Evolutionary conservation across 2,888 invertebrate genomes (phyloP), one percentile per base, ranked within the genome.

Genomic region (Bellardia bayeri): DNA sequence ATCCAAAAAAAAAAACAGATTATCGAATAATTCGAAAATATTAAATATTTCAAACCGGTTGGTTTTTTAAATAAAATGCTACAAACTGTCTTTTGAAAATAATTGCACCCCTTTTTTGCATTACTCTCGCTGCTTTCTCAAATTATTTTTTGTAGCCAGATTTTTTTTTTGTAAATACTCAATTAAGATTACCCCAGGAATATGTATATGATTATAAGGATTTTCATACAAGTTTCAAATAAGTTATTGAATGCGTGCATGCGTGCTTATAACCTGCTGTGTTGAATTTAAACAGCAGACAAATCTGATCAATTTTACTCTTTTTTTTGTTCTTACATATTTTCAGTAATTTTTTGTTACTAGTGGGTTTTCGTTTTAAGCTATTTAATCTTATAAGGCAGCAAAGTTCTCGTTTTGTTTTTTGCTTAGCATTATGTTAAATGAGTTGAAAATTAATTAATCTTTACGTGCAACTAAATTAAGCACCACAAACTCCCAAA

Each of bases 391-490:
- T 63, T 74, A 63, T 45, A 23, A 33, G 2, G 45, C 45, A 51
- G 64, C 56, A 40, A 58, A 8, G 54, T 37, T 37, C 37, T 37
- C 37, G 33, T 81, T 81, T 71, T 1, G 0, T 54, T 61, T 54
- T 49, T 11, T 61, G 61, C 69, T 80, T 80, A 69, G 63, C 30
- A 76, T 61, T 51, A 58, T 72, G 84, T 88, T 89, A 89, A 89
- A 88, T 88, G 88, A 86, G 84, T 86, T 82, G 85, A 86, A 88
- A 89, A 89, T 89, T 89, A 89, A 89, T 89, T 89, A 89, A 89
- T 89, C 87, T 89, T 89, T 85, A 88, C 89, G 89, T 89, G 89
- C 88, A 88, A 88, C 88, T 89, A 87, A 89, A 89, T 89, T 89
- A 89, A 89, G 74, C 80, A 80, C 2, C 40, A 75, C 74, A 51